Base-by-base conservation (phyloP, 1,140 invertebrate genomes). In the Gerris buenoi region DNA sequence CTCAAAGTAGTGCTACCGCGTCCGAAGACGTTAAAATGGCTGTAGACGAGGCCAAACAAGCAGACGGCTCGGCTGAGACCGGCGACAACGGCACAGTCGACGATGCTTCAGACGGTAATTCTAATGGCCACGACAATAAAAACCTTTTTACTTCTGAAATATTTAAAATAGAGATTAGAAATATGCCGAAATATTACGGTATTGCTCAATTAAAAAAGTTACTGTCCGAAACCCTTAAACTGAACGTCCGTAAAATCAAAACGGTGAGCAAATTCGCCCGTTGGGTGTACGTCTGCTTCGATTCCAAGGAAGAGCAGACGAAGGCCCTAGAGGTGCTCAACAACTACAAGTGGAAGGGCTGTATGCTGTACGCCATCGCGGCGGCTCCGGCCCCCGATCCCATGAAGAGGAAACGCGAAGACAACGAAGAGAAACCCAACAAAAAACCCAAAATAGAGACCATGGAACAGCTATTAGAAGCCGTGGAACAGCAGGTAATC, bases 91-190 rank as follows among this genome's bases (percentile, higher is more conserved):
- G 27, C 26, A 33, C 18, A 5, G 27, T 5, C 23, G 26, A 68
- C n/a, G n/a, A n/a, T n/a, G n/a, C n/a, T n/a, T n/a, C n/a, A 58
- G 77, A 67, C 66, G 65, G 68, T 68, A 71, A 80, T 73, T n/a
- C n/a, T n/a, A 91, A 86, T 76, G 85, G 85, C 0, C 91, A 92
- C 75, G 80, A 90, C 63, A 82, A 89, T 22, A 80, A 88, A 29
- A 83, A 87, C 61, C 88, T 88, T 69, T 95, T 93, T 76, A 93
- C 91, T 0, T 93, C 91, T 0, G 93, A 96, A 79, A 90, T 87
- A 70, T 95, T 84, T 75, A 97, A 97, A 81, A 88, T 96, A 66
- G 90, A 95, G 82, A 78, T 97, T 13, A 82, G 84, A 65, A 90
- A 91, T 69, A 77, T 96, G 58, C 93, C 93, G 0, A 91, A 88